phyloP scores from a whole-genome alignment of 2,113 vertebrate species.

The Antennarius striatus region DNA sequence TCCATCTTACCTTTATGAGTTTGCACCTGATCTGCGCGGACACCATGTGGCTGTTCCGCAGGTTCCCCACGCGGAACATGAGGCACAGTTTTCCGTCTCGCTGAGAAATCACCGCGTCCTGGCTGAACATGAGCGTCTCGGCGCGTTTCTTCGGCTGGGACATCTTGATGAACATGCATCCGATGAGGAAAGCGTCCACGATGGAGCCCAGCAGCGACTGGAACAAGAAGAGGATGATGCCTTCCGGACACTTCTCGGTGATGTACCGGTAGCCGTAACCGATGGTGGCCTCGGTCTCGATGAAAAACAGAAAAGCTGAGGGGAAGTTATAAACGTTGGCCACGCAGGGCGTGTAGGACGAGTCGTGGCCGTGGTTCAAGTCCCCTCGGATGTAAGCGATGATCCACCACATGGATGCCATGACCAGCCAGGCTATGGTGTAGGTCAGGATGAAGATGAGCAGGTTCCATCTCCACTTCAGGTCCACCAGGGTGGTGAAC shows the following conservation, averaged over 20 bases:
- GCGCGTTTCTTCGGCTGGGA: slow-evolving; percentile 91
- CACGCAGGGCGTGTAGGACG: slow-evolving; percentile 85
- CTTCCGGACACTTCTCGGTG: slow-evolving; percentile 89
- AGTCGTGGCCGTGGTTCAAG: slow-evolving; percentile 79
- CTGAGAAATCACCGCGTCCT: slow-evolving; percentile 85
- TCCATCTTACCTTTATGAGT: slow-evolving; percentile 86
- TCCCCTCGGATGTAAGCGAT: slow-evolving; percentile 88
- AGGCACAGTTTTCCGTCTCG: slow-evolving; percentile 88
- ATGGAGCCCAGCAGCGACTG: slow-evolving; percentile 89
- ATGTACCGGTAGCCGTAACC: slow-evolving; percentile 90
- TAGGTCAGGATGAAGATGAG: slow-evolving; percentile 89
- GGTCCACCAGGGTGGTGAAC: slow-evolving; percentile 89
- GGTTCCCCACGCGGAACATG: slow-evolving; percentile 91
- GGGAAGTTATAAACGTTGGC: slow-evolving; percentile 93
- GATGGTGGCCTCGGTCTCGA: slow-evolving; percentile 90
- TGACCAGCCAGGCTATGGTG: slow-evolving; percentile 89
- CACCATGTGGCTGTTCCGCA: slow-evolving; percentile 93
- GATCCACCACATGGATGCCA: slow-evolving; percentile 92
- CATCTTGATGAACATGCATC: slow-evolving; percentile 94
- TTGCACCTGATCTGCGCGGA: slow-evolving; percentile 92
- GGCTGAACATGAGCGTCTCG: slow-evolving; percentile 91
- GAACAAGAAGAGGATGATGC: slow-evolving; percentile 89
- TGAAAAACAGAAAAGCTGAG: slow-evolving; percentile 90
- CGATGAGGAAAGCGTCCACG: slow-evolving; percentile 90
- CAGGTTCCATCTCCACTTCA: slow-evolving; percentile 91